Conservation (phyloP, 2,797 vertebrate genomes). For the Hoplostethus mediterraneus region DNA sequence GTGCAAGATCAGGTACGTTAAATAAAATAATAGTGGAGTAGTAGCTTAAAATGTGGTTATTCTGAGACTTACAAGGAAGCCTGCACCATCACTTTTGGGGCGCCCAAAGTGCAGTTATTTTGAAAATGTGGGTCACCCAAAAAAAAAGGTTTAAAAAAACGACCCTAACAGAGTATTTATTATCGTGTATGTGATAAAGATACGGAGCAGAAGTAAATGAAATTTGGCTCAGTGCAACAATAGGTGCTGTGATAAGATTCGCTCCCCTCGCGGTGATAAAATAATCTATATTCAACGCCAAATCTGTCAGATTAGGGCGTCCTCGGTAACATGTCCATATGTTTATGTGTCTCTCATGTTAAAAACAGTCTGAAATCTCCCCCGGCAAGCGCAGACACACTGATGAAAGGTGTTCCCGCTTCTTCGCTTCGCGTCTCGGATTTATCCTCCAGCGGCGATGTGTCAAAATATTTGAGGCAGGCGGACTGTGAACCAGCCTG, state of each 20-base stretch:
- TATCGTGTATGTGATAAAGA: background rate
- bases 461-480: conserved; percentile 52
- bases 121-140: conserved; percentile 16
- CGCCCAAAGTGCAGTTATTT: conserved; percentile 8
- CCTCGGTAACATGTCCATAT: background rate
- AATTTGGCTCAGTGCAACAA: background rate
- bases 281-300: too few relatives aligned
- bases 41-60: background rate
- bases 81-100: too few relatives aligned
- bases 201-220: background rate
- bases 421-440: conserved; percentile 36
- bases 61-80: background rate
- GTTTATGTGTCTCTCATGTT: background rate
- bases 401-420: conserved; percentile 42
- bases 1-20: background rate
- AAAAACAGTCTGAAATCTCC: background rate
- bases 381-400: conserved; percentile 5
- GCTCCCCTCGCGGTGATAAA: too few relatives aligned
- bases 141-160: background rate
- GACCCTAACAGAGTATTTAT: background rate
- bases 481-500: conserved; percentile 47
- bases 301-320: too few relatives aligned
- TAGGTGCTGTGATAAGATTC: background rate
- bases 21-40: conserved; percentile 3
- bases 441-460: conserved; percentile 22